A percentile compares a stretch with the other conserved stretches of the same genome.
Evolutionary conservation across 2,113 vertebrate genomes (phyloP).

Genomic region (Trematomus loennbergii): DNA sequence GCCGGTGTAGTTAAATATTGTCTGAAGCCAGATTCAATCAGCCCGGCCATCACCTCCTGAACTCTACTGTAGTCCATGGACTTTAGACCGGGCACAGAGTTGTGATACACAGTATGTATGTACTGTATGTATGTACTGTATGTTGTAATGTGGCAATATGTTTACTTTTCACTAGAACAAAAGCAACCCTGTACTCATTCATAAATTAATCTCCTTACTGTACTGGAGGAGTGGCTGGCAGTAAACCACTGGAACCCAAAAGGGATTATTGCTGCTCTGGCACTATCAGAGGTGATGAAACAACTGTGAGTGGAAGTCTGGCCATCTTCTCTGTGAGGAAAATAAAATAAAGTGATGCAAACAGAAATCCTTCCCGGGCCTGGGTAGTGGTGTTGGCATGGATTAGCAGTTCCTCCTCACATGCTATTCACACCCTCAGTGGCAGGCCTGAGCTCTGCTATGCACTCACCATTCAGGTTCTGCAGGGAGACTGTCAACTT

Average conservation of each 20-base stretch:
- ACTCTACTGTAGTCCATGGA: neutral
- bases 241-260: conserved; percentile 21
- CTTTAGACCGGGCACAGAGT: neutral
- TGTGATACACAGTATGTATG: neutral
- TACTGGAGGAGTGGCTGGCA: conserved; percentile 8
- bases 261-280: conserved; percentile 17
- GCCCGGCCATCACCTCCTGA: neutral
- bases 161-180: neutral
- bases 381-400: neutral
- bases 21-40: neutral
- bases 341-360: neutral
- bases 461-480: neutral
- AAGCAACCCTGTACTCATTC: conserved; percentile 13
- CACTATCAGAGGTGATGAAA: conserved; percentile 4
- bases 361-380: neutral
- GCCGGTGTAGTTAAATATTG: neutral
- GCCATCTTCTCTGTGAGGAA: neutral
- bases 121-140: too few species aligned
- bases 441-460: conserved; percentile 6
- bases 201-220: conserved; percentile 24
- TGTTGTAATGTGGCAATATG: neutral
- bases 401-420: neutral
- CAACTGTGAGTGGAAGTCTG: neutral
- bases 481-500: neutral
- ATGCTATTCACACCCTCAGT: neutral